Base-by-base conservation (phyloP, 2,888 invertebrate genomes). In the Leptinotarsa peninsularis region DNA sequence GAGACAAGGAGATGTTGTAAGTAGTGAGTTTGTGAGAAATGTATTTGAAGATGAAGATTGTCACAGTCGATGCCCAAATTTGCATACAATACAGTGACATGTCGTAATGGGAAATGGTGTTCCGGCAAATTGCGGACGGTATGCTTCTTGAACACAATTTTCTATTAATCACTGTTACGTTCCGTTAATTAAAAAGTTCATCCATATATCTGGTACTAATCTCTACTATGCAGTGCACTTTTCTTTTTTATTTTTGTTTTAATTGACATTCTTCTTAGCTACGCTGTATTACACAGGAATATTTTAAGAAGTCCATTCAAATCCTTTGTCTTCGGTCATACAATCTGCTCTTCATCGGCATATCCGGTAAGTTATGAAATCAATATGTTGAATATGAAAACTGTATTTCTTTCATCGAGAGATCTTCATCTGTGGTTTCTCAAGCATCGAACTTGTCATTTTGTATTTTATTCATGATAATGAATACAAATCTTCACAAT, bases 11-110 rank as follows among this genome's bases (percentile, higher is more conserved):
- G 74, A 74, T 79, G 76, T 79, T 77, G 76, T 77, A 79, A 79
- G 76, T 76, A 73, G 76, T 76, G 73, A 76, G 75, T 76, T 79
- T 73, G 79, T 79, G 79, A 79, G 79, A 79, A 79, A 77, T 79
- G 73, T 77, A 76, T 72, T 77, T 71, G 70, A 82, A 84, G 85
- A 84, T 85, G 83, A 85, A 88, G 88, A 88, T 88, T 88, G 88
- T 88, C 88, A 88, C 88, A 88, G 86, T 87, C 82, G 83, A 83
- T 87, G 87, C 82, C 83, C 85, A 86, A 84, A 88, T 88, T 86
- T 88, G 85, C 88, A 88, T 88, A 88, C 88, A 88, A 88, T 88
- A 84, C 85, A 88, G 87, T 88, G 88, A 88, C 88, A 88, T 88
- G 88, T 87, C 87, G 86, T 87, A 88, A 87, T 88, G 87, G 86